These are phyloP conservation scores for Lates calcarifer DNA, from an alignment of 2,113 vertebrate species.

Conservation along the genomic window DNA sequence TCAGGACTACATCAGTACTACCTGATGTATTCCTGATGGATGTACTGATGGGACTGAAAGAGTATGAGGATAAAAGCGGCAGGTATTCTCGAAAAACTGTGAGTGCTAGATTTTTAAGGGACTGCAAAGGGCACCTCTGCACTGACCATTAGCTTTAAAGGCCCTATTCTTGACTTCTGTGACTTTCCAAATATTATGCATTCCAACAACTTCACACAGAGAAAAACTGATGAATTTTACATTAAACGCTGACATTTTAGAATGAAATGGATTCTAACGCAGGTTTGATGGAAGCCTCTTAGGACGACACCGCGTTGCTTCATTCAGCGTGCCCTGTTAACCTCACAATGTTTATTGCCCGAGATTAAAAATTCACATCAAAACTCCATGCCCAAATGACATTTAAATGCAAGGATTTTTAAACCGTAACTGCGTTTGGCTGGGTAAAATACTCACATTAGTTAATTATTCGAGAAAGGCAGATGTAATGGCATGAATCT, in stretches of 20 bases:
- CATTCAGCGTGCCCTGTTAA: slow-evolving; percentile 52
- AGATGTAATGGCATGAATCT: slow-evolving; percentile 78
- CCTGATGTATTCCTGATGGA: neutral
- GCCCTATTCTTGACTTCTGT: slow-evolving; percentile 46
- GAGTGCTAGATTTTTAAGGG: slow-evolving; percentile 8
- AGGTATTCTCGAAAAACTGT: slow-evolving; percentile 18
- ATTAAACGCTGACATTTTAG: slow-evolving; percentile 66
- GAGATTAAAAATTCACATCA: slow-evolving; percentile 76
- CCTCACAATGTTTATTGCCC: slow-evolving; percentile 71
- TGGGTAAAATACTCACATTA: slow-evolving; percentile 79
- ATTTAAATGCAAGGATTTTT: slow-evolving; percentile 79
- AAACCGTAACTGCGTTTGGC: slow-evolving; percentile 74
- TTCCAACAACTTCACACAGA: slow-evolving; percentile 37
- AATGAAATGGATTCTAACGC: slow-evolving; percentile 42
- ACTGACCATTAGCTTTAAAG: slow-evolving; percentile 37
- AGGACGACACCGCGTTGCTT: slow-evolving; percentile 15
- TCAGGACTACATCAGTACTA: slow-evolving; percentile 28
- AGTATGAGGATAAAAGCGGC: neutral
- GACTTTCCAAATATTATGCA: slow-evolving; percentile 67
- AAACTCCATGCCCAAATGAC: slow-evolving; percentile 75
- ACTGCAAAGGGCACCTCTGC: slow-evolving; percentile 18
- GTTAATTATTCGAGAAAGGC: slow-evolving; percentile 81
- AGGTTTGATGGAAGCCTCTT: slow-evolving; percentile 55
- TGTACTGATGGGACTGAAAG: slow-evolving; percentile 23
- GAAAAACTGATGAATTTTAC: slow-evolving; percentile 50